Base-by-base conservation (phyloP, 2,113 vertebrate genomes). In the Podilymbus podiceps region DNA sequence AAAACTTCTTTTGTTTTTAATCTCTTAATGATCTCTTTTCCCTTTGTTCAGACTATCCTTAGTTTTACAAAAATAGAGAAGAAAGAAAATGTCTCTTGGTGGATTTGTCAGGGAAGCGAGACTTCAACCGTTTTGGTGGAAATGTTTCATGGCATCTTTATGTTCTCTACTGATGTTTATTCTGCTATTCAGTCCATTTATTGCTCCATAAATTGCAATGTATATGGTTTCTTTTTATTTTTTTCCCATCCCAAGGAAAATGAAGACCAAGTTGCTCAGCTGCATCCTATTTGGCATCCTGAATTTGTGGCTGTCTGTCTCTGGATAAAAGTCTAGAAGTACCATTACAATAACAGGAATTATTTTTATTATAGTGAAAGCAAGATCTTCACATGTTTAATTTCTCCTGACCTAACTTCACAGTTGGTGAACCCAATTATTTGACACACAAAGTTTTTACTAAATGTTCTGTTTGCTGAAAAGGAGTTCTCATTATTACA, bases 1-100 rank as follows among this genome's bases (percentile, higher is more conserved):
- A 92, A 96, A 97, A 96, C 93, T 96, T 88, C 80, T 96, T 98
- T 96, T 96, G 56, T 92, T 97, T 97, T 97, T 96, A 95, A 97
- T 97, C 95, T 97, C 92, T 95, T 97, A 97, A 97, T 97, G 89
- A 96, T 96, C 80, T 96, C 78, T 94, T 95, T 94, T 97, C 55
- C 85, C 82, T 97, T 95, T 97, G 73, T 95, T 93, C 90, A 89
- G 68, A 60, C 95, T 95, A 84, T 75, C 53, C 74, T 96, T 93
- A 83, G 56, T 58, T 97, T 97, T 89, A 85, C 46, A 81, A 81
- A 96, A 94, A 83, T 62, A 95, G 18, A 92, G 90, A 76, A 56
- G 89, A 93, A 96, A 93, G 91, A 95, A 92, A 98, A 91, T 94
- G 66, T 88, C 50, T 75, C 69, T 84, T 59, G 52, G 38, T 92